Conservation (phyloP, 64 coral and sea anemone species). For the Catalaphyllia jardinei region DNA sequence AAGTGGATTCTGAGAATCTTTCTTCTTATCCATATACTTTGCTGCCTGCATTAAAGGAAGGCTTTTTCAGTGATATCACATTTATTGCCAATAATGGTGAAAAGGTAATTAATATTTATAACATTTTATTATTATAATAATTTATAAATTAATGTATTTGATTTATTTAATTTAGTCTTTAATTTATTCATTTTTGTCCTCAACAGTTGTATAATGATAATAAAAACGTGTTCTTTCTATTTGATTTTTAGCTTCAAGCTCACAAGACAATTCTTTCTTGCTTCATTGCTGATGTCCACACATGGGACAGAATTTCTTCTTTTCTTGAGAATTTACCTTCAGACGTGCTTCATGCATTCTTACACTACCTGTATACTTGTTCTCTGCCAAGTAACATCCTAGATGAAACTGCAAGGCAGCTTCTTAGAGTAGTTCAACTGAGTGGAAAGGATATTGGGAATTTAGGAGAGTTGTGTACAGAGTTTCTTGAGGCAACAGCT, state of each 20-base stretch:
- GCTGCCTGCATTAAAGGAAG: conserved; percentile 53
- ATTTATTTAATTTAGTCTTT: too few species aligned
- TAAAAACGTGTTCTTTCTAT: background rate
- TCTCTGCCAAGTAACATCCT: conserved; percentile 13
- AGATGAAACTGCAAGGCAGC: conserved; percentile 35
- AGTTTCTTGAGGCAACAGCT: conserved; percentile 64
- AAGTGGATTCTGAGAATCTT: background rate
- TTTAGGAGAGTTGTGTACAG: conserved; percentile 51
- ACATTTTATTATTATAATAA: background rate
- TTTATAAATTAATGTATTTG: too few species aligned
- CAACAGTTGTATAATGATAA: too few species aligned
- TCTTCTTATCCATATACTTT: conserved; percentile 1
- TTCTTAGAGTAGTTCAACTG: conserved; percentile 23
- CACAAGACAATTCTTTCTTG: conserved; percentile 66
- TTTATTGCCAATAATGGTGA: conserved; percentile 49
- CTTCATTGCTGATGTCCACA: conserved; percentile 21
- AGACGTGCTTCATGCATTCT: conserved; percentile 31
- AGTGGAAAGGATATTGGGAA: conserved; percentile 7
- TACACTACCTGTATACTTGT: conserved; percentile 59
- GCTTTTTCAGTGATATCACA: conserved; percentile 56
- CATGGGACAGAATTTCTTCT: conserved; percentile 51
- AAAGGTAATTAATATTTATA: conserved; percentile 28
- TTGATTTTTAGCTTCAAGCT: conserved; percentile 37
- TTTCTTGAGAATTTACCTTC: conserved; percentile 5
- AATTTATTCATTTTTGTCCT: background rate